These are phyloP conservation scores for Eumacrocentrus americanus DNA, from an alignment of 2,888 invertebrate genomes.

Conservation along the genomic window DNA sequence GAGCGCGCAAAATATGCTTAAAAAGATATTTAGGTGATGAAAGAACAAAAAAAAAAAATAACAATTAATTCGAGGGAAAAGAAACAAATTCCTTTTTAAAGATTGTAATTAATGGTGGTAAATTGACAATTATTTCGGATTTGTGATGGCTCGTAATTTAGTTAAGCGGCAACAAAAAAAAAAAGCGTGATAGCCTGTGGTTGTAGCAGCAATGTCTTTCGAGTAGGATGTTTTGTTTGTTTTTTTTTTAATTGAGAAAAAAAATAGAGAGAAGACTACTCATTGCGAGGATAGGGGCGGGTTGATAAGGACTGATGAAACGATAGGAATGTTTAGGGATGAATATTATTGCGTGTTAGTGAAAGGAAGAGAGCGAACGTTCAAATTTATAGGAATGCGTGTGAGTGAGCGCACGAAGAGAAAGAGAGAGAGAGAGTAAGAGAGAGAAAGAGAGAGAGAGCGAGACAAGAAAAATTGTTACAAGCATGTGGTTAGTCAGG, in stretches of 20 bases:
- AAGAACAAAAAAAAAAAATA: constrained; percentile 21
- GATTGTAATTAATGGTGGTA: constrained; percentile 33
- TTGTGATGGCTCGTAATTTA: constrained; percentile 31
- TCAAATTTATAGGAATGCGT: constrained; percentile 30
- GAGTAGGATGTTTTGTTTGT: constrained; percentile 28
- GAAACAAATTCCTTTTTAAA: constrained; percentile 26
- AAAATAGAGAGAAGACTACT: constrained; percentile 24
- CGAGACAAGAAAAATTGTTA: constrained; percentile 33
- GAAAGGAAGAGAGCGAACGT: constrained; percentile 16
- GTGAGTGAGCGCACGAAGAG: constrained; percentile 29
- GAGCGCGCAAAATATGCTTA: constrained; percentile 18
- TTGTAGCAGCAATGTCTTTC: constrained; percentile 28
- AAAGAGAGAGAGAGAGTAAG: no score
- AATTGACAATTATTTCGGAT: constrained; percentile 36
- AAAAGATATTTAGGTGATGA: constrained; percentile 14
- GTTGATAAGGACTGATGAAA: constrained; percentile 20
- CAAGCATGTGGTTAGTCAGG: constrained; percentile 25
- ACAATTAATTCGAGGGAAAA: no score
- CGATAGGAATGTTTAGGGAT: constrained; percentile 20
- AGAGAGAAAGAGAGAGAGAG: no score
- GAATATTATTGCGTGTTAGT: constrained; percentile 10
- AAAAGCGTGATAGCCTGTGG: constrained; percentile 30
- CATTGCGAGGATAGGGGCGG: constrained; percentile 25
- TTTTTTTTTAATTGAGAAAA: constrained; percentile 23
- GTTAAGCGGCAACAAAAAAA: constrained; percentile 22